Conservation (phyloP, 2,797 vertebrate species). For the Acrossocheilus wenchowensis region DNA sequence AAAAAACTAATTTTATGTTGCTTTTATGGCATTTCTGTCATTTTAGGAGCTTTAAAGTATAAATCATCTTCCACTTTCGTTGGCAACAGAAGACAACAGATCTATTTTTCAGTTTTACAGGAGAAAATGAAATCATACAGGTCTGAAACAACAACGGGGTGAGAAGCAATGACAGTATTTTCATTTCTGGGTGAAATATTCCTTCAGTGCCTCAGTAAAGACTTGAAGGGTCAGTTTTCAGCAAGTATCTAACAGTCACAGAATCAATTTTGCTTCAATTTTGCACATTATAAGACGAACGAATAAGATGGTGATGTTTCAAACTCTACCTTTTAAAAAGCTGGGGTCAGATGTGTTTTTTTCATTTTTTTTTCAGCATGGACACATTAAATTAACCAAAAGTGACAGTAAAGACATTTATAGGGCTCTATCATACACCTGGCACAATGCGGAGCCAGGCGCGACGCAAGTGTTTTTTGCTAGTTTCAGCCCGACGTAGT, state of each 20-base stretch:
- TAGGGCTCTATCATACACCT: no score
- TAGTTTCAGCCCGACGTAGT: no score
- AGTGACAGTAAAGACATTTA: neutral
- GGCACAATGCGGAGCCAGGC: no score
- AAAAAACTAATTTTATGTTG: neutral
- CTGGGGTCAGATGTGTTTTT: neutral
- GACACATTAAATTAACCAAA: neutral
- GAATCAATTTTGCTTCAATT: neutral
- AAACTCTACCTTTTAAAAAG: neutral
- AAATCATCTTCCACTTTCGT: neutral
- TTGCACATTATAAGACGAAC: neutral
- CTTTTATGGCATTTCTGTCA: neutral
- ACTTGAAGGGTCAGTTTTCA: neutral
- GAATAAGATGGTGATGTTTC: neutral
- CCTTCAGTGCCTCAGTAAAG: neutral
- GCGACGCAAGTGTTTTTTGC: no score
- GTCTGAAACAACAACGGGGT: neutral
- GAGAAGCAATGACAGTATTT: neutral
- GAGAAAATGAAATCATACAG: neutral
- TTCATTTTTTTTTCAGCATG: neutral
- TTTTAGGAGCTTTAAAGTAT: neutral
- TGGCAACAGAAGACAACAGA: slow-evolving; percentile 3
- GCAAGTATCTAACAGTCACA: neutral
- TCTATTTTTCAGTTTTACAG: neutral
- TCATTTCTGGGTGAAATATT: neutral